phyloP scores from a whole-genome alignment of 1,140 invertebrate species.

The Notospermus geniculatus region DNA sequence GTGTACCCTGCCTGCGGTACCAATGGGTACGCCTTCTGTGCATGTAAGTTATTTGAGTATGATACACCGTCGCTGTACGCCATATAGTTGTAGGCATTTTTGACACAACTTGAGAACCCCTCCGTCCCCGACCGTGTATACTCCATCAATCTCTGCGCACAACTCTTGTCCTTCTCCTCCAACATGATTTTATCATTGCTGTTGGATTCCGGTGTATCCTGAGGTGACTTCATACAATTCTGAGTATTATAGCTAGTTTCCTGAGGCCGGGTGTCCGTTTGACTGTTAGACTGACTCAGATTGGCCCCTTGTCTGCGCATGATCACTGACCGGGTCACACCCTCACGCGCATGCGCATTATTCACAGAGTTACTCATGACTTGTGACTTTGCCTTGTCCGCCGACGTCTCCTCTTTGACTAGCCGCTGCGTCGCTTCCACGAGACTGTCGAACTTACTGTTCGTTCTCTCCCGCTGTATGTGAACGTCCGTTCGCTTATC shows the following conservation, averaged over 20 bases:
- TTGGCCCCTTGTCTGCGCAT: slow-evolving; percentile 29
- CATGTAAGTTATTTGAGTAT: slow-evolving; percentile 27
- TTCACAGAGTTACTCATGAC: slow-evolving; percentile 12
- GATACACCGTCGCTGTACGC: slow-evolving; percentile 27
- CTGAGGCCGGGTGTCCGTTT: not conserved
- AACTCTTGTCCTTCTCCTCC: too few species aligned
- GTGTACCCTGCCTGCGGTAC: slow-evolving; percentile 66
- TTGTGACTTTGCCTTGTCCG: slow-evolving; percentile 15
- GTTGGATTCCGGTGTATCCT: too few species aligned
- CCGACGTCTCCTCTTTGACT: slow-evolving; percentile 26
- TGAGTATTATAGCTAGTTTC: not conserved
- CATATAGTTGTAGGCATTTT: slow-evolving; percentile 27
- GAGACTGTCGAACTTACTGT: slow-evolving; percentile 24
- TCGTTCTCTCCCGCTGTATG: too few species aligned
- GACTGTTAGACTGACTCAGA: too few species aligned
- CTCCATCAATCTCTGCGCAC: not conserved
- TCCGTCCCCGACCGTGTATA: not conserved
- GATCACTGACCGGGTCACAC: slow-evolving; percentile 33
- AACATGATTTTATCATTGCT: too few species aligned
- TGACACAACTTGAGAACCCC: slow-evolving; percentile 5
- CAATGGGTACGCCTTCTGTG: slow-evolving; percentile 36
- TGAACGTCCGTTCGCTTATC: too few species aligned
- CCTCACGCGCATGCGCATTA: too few species aligned
- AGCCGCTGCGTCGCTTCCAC: slow-evolving; percentile 20
- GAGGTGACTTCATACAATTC: too few species aligned